phyloP scores from a whole-genome alignment of 2,113 vertebrate species.

The Vicugna pacos region DNA sequence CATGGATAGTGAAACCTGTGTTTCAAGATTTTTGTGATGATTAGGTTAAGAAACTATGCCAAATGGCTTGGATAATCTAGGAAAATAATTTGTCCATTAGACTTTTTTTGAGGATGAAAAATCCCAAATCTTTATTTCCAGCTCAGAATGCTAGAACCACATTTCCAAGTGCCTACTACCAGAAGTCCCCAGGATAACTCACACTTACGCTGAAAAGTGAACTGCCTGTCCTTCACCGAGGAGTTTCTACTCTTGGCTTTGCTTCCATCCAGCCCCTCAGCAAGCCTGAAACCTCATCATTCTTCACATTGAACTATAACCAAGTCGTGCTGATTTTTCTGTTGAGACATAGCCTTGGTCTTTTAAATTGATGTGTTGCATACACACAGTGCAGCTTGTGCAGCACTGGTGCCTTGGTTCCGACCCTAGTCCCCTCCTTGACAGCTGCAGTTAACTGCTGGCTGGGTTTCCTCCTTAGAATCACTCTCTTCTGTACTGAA shows the following conservation, averaged over 20 bases:
- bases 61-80: not conserved
- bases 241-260: not conserved
- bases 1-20: not conserved
- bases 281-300: not conserved
- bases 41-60: not conserved
- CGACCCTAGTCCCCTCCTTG: not conserved
- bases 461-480: not conserved
- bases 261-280: not conserved
- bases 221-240: not conserved
- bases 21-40: not conserved
- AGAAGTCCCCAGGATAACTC: not conserved
- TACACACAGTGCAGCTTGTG: not conserved
- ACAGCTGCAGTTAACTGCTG: not conserved
- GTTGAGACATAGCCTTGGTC: not conserved
- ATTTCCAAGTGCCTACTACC: not conserved
- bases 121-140: not conserved
- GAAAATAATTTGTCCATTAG: not conserved
- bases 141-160: not conserved
- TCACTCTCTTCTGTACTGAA: not conserved
- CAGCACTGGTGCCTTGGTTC: not conserved
- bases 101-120: not conserved
- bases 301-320: not conserved
- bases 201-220: not conserved
- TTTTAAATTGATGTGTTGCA: not conserved
- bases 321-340: not conserved